Conservation (phyloP, 2,888 invertebrate genomes). For the Auanema freiburgensis region DNA sequence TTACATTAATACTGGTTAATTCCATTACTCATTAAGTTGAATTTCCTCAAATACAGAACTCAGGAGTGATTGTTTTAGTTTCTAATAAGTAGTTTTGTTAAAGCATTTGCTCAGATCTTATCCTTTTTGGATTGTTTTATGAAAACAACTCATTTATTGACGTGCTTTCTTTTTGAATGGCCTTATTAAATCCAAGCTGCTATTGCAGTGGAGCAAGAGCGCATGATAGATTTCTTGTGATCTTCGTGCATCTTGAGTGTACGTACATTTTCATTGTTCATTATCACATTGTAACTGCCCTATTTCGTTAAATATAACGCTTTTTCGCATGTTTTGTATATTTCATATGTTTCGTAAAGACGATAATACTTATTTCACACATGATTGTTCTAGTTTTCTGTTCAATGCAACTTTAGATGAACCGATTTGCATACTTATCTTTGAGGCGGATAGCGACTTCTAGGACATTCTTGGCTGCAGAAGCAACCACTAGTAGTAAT, state of each 20-base stretch:
- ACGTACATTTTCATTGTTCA: too few relatives aligned
- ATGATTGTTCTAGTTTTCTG: background rate
- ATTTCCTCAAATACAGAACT: too few relatives aligned
- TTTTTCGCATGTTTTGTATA: background rate
- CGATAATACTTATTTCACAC: background rate
- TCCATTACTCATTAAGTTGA: background rate
- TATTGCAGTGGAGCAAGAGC: too few relatives aligned
- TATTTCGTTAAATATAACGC: background rate
- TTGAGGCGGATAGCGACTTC: constrained; percentile 4
- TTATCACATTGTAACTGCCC: background rate
- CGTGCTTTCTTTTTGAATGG: too few relatives aligned
- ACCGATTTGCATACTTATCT: background rate
- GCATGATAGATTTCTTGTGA: too few relatives aligned
- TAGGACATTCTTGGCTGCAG: background rate
- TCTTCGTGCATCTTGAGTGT: too few relatives aligned
- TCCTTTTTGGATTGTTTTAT: too few relatives aligned
- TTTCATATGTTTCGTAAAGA: background rate
- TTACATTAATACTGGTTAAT: constrained; percentile 2
- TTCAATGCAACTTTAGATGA: background rate
- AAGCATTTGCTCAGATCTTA: too few relatives aligned
- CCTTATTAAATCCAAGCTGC: too few relatives aligned
- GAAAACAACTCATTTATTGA: too few relatives aligned
- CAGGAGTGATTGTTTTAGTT: too few relatives aligned
- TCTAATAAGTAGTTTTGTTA: too few relatives aligned
- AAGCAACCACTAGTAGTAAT: background rate